Percentiles rank a stretch among this genome's conserved stretches.
These are phyloP conservation scores for Myopa tessellatipennis DNA, from an alignment of 2,888 invertebrate species.

Conservation along the genomic window DNA sequence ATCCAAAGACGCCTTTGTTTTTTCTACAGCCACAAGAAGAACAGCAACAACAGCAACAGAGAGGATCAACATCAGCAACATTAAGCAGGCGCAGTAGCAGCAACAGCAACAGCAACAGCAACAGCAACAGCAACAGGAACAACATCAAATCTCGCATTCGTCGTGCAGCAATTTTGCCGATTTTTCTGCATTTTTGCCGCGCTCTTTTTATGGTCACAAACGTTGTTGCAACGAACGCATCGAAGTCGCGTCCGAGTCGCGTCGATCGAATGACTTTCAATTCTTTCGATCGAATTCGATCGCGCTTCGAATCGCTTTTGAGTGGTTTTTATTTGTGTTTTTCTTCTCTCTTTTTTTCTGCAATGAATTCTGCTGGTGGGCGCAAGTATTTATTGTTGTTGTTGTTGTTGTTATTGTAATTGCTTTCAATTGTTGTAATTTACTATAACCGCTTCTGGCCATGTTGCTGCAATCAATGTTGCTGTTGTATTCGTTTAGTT, in stretches of 20 bases:
- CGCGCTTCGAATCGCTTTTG: too few species aligned
- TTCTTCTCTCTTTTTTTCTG: constrained; percentile 8
- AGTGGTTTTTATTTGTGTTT: too few species aligned
- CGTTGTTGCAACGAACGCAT: not conserved
- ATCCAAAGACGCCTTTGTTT: too few species aligned
- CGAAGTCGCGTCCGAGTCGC: not conserved
- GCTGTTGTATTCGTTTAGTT: constrained; percentile 34
- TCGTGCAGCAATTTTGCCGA: constrained; percentile 41
- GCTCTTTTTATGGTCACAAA: not conserved
- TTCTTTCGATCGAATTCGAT: not conserved
- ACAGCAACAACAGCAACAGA: not conserved
- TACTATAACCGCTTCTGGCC: not conserved
- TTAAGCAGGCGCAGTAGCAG: not conserved
- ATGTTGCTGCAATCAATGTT: constrained; percentile 48
- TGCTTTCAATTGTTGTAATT: not conserved
- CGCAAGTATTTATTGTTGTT: constrained; percentile 29
- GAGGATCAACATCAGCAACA: not conserved
- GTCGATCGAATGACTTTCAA: not conserved
- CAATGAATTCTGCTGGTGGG: constrained; percentile 42
- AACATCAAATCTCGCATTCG: not conserved
- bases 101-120: not conserved
- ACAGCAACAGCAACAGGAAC: not conserved
- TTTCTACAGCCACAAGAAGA: constrained; percentile 4
- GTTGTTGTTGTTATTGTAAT: constrained; percentile 29
- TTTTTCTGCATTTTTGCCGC: constrained; percentile 18